Evolutionary conservation across 2,113 vertebrate species (phyloP).

Genomic region (Leucopsar rothschildi): DNA sequence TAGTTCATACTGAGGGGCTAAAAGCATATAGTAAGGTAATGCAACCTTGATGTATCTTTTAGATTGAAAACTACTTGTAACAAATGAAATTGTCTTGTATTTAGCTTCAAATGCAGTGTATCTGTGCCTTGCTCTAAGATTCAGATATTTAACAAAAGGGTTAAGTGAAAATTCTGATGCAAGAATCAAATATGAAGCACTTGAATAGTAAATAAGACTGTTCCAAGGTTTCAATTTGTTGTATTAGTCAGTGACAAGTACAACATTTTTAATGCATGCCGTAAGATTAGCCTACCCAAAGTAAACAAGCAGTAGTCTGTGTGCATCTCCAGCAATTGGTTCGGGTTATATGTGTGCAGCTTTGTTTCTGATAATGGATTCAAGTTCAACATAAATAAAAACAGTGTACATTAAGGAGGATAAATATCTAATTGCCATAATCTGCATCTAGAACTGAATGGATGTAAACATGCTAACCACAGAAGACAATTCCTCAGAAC

Average conservation of each 20-base stretch:
- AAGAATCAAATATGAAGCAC: not conserved
- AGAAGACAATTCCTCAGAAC: not conserved
- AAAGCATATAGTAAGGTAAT: not conserved
- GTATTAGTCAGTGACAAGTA: constrained; percentile 68
- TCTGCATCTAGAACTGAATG: constrained; percentile 34
- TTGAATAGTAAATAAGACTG: constrained; percentile 16
- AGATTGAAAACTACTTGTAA: not conserved
- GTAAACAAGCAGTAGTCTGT: constrained; percentile 70
- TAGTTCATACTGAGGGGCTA: not conserved
- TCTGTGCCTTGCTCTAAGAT: not conserved
- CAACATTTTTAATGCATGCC: constrained; percentile 69
- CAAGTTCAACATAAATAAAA: constrained; percentile 70
- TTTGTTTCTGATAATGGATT: constrained; percentile 76
- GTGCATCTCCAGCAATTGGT: constrained; percentile 51
- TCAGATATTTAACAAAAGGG: not conserved
- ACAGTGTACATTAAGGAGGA: constrained; percentile 64
- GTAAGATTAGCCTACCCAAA: constrained; percentile 62
- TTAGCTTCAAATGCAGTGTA: not conserved
- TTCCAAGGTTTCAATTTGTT: constrained; percentile 54
- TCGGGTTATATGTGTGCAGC: constrained; percentile 55
- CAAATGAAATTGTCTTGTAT: not conserved
- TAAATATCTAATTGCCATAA: constrained; percentile 72
- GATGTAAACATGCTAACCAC: constrained; percentile 19
- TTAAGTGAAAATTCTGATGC: constrained; percentile 37
- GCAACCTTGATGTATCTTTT: not conserved